Conservation (phyloP, 2,888 invertebrate genomes). For the Melieria picta region DNA sequence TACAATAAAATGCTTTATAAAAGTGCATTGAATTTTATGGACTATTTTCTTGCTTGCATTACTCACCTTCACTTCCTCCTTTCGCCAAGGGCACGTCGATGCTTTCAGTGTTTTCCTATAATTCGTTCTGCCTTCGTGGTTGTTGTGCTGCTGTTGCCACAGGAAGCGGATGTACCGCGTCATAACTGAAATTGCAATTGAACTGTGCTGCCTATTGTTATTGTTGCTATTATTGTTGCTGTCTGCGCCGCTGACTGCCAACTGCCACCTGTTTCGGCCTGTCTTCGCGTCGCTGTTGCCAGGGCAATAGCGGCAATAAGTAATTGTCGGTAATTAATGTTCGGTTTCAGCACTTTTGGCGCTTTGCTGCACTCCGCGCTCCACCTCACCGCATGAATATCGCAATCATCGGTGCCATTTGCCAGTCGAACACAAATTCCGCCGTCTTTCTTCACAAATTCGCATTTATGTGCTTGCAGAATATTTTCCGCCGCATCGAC, state of each 20-base stretch:
- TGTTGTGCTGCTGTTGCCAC: too few relatives aligned
- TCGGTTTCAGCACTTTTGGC: constrained; percentile 37
- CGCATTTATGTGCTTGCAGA: not conserved
- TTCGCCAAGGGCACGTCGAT: too few relatives aligned
- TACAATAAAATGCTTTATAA: too few relatives aligned
- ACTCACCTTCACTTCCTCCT: too few relatives aligned
- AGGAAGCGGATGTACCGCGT: too few relatives aligned
- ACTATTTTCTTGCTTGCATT: too few relatives aligned
- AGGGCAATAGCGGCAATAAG: constrained; percentile 41
- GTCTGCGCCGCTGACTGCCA: not conserved
- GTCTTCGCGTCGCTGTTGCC: not conserved
- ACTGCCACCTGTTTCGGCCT: not conserved
- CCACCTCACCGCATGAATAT: constrained; percentile 30
- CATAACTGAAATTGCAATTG: too few relatives aligned
- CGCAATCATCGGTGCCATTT: constrained; percentile 32
- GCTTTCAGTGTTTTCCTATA: too few relatives aligned
- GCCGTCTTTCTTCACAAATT: not conserved
- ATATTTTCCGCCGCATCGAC: not conserved
- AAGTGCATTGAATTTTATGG: too few relatives aligned
- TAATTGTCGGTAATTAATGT: constrained; percentile 49
- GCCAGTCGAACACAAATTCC: constrained; percentile 3
- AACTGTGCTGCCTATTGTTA: too few relatives aligned
- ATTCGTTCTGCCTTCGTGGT: too few relatives aligned
- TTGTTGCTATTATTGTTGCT: too few relatives aligned
- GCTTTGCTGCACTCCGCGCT: constrained; percentile 33